phyloP scores from a whole-genome alignment of 2,797 vertebrate genomes.

The Chromis chromis region DNA sequence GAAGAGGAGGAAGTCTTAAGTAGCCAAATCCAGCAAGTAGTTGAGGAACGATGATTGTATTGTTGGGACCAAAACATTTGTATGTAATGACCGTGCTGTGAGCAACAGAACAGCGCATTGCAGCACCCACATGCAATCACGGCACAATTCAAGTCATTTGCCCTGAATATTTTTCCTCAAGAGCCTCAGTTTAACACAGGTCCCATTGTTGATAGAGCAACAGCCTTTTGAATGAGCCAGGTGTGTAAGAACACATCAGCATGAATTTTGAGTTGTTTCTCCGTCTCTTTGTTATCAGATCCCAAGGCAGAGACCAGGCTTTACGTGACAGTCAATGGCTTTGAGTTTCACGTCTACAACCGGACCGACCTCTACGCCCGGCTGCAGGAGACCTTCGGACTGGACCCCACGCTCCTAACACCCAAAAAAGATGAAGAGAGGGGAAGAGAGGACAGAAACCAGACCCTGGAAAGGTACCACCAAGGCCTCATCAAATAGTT shows the following conservation, averaged over 20 bases:
- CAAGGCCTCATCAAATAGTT: not conserved
- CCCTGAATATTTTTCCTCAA: too few species aligned
- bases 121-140: too few species aligned
- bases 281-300: constrained; percentile 80
- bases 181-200: too few species aligned
- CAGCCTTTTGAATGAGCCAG: not conserved
- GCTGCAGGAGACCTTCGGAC: constrained; percentile 96
- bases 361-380: constrained; percentile 94
- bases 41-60: too few species aligned
- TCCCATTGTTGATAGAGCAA: too few species aligned
- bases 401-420: constrained; percentile 92
- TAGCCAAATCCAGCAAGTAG: too few species aligned
- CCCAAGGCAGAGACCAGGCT: constrained; percentile 98
- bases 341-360: constrained; percentile 98
- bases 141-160: too few species aligned
- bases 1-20: too few species aligned
- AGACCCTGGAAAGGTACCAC: constrained; percentile 89
- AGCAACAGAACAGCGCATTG: too few species aligned
- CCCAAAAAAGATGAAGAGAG: constrained; percentile 90
- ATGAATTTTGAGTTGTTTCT: not conserved
- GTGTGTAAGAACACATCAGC: not conserved
- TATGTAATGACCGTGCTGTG: too few species aligned
- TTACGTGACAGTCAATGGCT: constrained; percentile 96
- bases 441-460: constrained; percentile 84
- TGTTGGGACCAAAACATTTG: too few species aligned